Evolutionary conservation across 2,113 vertebrate genomes (phyloP).

Genomic region (Cavia porcellus): DNA sequence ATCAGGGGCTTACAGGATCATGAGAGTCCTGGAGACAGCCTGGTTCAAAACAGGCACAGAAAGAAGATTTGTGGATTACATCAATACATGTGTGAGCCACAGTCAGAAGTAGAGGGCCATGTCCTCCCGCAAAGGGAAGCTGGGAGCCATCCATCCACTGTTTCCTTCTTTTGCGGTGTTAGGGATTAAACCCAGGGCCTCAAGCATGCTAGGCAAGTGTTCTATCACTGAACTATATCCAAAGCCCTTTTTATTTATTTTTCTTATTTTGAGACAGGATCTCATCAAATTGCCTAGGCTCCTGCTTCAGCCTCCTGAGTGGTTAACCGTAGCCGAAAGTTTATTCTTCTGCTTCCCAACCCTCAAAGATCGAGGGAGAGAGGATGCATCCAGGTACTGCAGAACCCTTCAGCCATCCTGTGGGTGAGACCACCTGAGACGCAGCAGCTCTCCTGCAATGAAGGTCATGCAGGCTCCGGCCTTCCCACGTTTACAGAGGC

Average conservation of each 20-base stretch:
- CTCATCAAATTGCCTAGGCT: neutral
- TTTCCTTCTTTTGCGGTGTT: neutral
- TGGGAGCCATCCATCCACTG: neutral
- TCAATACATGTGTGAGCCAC: neutral
- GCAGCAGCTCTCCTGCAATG: neutral
- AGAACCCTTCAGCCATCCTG: neutral
- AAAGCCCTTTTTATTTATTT: neutral
- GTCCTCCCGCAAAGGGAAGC: neutral
- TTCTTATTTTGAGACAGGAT: neutral
- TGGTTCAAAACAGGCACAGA: neutral
- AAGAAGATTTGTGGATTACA: neutral
- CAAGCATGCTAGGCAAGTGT: neutral
- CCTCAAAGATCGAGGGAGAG: neutral
- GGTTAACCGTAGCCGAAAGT: neutral
- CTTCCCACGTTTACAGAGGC: constrained; percentile 2
- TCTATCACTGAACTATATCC: neutral
- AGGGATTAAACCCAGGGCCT: neutral
- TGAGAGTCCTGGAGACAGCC: neutral
- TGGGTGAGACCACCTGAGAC: neutral
- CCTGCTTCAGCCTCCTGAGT: neutral
- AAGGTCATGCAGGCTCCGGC: neutral
- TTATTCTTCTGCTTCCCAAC: neutral
- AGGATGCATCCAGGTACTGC: neutral
- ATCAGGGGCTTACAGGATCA: neutral
- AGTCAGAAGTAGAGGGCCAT: neutral